These are phyloP conservation scores for Odontomyia ornata DNA, from an alignment of 2,888 invertebrate genomes.

Conservation along the genomic window DNA sequence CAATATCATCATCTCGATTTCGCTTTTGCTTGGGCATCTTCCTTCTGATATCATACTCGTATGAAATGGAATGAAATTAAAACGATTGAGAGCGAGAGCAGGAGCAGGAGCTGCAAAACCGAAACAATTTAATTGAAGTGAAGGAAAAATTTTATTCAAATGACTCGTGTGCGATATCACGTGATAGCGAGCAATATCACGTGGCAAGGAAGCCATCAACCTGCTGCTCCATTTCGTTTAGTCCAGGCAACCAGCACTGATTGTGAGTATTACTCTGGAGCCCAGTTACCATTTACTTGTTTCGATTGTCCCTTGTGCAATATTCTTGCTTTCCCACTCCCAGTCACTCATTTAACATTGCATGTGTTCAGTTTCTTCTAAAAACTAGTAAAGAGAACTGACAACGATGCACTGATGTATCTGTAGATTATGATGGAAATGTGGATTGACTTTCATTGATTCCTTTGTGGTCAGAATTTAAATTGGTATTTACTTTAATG, in stretches of 20 bases:
- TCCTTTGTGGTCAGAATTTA: too few species aligned
- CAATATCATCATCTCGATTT: conserved; percentile 6
- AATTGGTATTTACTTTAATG: too few species aligned
- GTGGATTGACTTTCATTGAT: too few species aligned
- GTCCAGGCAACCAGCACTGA: neutral
- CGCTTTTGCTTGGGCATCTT: neutral
- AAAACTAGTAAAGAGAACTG: too few species aligned
- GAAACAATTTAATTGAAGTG: conserved; percentile 37
- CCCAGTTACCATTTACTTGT: neutral
- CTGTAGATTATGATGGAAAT: too few species aligned
- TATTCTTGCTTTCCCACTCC: neutral
- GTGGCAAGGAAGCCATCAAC: conserved; percentile 28
- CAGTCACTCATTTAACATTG: neutral
- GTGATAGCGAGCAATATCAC: conserved; percentile 41
- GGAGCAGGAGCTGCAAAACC: conserved; percentile 7
- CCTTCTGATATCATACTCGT: conserved; percentile 10
- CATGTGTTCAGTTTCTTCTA: conserved; percentile 15
- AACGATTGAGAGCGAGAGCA: conserved; percentile 3
- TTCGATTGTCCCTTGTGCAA: conserved; percentile 14
- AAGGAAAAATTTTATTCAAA: conserved; percentile 45
- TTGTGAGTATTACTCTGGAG: neutral
- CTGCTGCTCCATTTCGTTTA: neutral
- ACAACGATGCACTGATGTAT: too few species aligned
- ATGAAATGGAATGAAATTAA: conserved; percentile 21
- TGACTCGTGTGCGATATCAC: conserved; percentile 45